Conservation (phyloP, 2,888 invertebrate genomes). For the Scaptomyza parva region DNA sequence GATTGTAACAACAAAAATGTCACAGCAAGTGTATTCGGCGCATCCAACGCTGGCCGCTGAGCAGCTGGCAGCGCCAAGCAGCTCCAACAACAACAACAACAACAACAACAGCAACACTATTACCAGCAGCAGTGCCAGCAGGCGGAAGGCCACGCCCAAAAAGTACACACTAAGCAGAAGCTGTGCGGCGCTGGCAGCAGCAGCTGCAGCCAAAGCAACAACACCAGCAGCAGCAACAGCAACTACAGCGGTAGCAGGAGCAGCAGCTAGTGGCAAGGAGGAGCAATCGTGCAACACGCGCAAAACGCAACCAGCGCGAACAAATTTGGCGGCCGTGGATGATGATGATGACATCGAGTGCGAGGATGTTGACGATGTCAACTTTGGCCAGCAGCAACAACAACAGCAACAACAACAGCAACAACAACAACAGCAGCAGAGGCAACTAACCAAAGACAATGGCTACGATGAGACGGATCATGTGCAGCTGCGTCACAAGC, state of each 20-base stretch:
- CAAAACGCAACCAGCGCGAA: slow-evolving; percentile 66
- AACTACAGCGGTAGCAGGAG: slow-evolving; percentile 22
- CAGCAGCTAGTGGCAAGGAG: slow-evolving; percentile 15
- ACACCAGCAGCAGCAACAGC: slow-evolving; percentile 10
- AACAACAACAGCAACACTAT: slow-evolving; percentile 29
- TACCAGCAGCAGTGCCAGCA: slow-evolving; percentile 35
- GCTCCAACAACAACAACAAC: slow-evolving; percentile 40
- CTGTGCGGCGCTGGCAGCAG: slow-evolving; percentile 53
- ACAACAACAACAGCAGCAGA: slow-evolving; percentile 21
- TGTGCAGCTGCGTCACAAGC: slow-evolving; percentile 79
- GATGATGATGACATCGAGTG: slow-evolving; percentile 70
- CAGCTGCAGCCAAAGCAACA: slow-evolving; percentile 23
- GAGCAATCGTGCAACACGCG: slow-evolving; percentile 29
- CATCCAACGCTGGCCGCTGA: slow-evolving; percentile 83
- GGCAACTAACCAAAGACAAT: slow-evolving; percentile 60
- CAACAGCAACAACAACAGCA: slow-evolving; percentile 20
- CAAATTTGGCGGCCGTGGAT: slow-evolving; percentile 67
- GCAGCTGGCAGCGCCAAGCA: slow-evolving; percentile 71
- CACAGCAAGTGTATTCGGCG: slow-evolving; percentile 82
- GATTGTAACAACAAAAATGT: slow-evolving; percentile 59
- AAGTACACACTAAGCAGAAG: slow-evolving; percentile 65
- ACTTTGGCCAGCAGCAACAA: slow-evolving; percentile 57
- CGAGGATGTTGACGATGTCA: slow-evolving; percentile 69
- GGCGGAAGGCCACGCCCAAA: slow-evolving; percentile 72
- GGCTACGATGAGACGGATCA: slow-evolving; percentile 78